Base-by-base conservation (phyloP, 2,797 vertebrate species). In the Neomorphus geoffroyi region DNA sequence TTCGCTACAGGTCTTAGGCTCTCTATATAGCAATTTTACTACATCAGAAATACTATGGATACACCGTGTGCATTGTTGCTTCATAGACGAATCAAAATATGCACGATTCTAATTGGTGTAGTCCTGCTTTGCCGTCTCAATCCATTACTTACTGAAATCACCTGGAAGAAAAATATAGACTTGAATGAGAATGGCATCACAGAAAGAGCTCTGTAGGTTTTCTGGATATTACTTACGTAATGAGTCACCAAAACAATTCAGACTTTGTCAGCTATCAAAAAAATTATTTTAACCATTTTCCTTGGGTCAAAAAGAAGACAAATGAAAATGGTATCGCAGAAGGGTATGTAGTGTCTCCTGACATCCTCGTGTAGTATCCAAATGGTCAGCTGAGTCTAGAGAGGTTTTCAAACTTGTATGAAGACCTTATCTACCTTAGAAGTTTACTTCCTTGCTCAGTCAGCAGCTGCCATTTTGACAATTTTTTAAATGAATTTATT, bases 401-500 rank as follows among this genome's bases (percentile, higher is more conserved):
- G 15, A 56, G 6, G 10, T 78, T 70, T 91, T 39, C 35, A 77
- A 70, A 74, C 16, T 60, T 61, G 14, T 22, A 19, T 33, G 24
- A 70, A 67, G 43, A 77, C 10, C 37, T 70, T 13, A 21, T 4
- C 16, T 53, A 48, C 37, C 13, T 86, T 41, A 65, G 21, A 70
- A 67, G 1, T 50, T 12, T n/a, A 30, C 7, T 64, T 84, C 84
- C n/a, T 88, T 19, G 8, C 19, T 91, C n/a, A 50, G 35, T 23
- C 7, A 83, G 5, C 18, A 74, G 30, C 30, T n/a, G 33, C 0
- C 0, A 78, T 71, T 56, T 56, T 83, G 33, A 1, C 24, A 1
- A 48, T 43, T 81, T 67, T 37, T 1, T 4, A 43, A 43, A 67
- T 74, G 0, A 48, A 57, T 75, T 35, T 58, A 43, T 65, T 90